Evolutionary conservation across 2,888 invertebrate genomes (phyloP).

Genomic region (Drosophila affinis): DNA sequence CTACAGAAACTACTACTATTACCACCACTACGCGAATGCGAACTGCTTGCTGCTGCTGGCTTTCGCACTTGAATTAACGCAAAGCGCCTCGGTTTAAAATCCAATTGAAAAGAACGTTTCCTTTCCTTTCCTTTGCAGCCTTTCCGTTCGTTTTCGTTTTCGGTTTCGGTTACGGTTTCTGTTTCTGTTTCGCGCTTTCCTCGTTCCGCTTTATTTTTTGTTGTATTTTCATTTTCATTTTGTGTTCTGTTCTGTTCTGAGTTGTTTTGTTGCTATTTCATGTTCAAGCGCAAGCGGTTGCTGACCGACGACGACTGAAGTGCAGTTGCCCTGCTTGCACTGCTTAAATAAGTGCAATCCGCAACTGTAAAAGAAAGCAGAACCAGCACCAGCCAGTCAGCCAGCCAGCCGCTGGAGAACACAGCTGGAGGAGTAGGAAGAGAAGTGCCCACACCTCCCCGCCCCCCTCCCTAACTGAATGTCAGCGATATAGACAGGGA

Average conservation of each 20-base stretch:
- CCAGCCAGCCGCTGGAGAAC: neutral
- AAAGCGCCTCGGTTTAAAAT: neutral
- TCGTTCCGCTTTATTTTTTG: conserved; percentile 5
- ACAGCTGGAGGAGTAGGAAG: neutral
- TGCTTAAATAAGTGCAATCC: conserved; percentile 63
- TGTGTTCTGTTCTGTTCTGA: too few species aligned
- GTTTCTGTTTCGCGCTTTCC: conserved; percentile 16
- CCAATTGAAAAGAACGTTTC: neutral
- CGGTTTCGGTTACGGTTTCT: neutral
- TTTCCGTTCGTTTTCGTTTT: conserved; percentile 1
- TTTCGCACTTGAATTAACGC: conserved; percentile 1
- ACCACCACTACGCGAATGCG: neutral
- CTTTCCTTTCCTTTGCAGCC: neutral
- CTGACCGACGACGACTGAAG: conserved; percentile 76
- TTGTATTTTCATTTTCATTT: conserved; percentile 8
- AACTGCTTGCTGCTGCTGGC: neutral
- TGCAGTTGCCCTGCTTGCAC: conserved; percentile 54
- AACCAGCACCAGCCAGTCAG: neutral
- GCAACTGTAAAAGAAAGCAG: conserved; percentile 29
- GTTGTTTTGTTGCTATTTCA: conserved; percentile 28
- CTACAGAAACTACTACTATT: neutral
- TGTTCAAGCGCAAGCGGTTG: conserved; percentile 67
- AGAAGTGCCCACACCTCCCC: neutral
- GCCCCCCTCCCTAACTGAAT: neutral
- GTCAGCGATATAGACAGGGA: conserved; percentile 3